Base-by-base conservation (phyloP, 2,888 invertebrate species). In the Nemotelus pantherinus region DNA sequence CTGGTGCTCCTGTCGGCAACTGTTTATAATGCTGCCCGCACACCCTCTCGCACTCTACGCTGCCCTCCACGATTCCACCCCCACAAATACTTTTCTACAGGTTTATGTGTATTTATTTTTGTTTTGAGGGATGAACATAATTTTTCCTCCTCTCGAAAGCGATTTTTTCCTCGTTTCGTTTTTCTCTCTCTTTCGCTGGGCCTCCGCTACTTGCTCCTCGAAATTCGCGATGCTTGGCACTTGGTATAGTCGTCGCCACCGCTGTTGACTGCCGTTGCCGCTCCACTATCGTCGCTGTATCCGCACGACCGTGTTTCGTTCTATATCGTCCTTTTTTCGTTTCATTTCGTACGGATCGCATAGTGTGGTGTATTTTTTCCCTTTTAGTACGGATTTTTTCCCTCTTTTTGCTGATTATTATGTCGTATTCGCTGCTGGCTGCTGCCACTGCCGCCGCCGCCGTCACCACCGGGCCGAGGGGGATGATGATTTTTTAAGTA, bases 401-500 rank as follows among this genome's bases (percentile, higher is more conserved):
- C 60, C 48, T 48, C 63, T 74, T 74, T 72, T 74, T 63, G 60
- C 63, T 74, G 74, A 74, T 74, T 74, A 74, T 74, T 74, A 74
- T 74, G 63, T 74, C 74, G 74, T 74, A 63, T 74, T 74, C 74
- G 76, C 76, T 60, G 44, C 53, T 71, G 71, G 47, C 60, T 72
- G 58, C 68, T 78, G 78, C 76, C 76, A 53, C 53, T 76, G 76
- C 70, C 64, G 63, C 71, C 57, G 75, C 53, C 63, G 63, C 47
- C 72, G 53, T 25, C 60, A 60, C 44, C 72, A 58, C 25, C 67
- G 41, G 44, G 39, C 55, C 71, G 77, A 76, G 70, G 77, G 70
- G 70, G 77, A 77, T 77, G 77, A 77, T 77, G 55, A 77, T 77
- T 77, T 77, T 77, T 77, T 77, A 70, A 70, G 70, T 77, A 77